Evolutionary conservation across 2,797 vertebrate genomes (phyloP), one percentile per base, ranked within the genome.

Genomic region (Acomys russatus): DNA sequence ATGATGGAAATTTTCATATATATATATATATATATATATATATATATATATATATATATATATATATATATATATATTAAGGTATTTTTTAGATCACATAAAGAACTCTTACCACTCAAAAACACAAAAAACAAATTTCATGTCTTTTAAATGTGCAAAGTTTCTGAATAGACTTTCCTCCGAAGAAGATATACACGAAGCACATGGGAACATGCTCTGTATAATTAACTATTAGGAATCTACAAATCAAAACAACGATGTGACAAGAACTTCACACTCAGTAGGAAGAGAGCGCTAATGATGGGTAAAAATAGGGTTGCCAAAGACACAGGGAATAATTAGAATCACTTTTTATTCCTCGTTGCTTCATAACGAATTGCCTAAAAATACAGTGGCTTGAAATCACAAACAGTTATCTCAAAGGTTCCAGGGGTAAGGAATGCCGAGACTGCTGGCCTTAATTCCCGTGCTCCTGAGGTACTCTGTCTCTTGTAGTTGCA

Each of bases 241-340:
- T 49, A 28, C 56, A 96, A 86, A 91, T 49, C 71, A 88, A 80
- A 93, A 84, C 23, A 59, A 68, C 79, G 63, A 30, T 78, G 44
- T 7, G 17, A 91, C 86, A 38, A 38, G 4, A 63, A 79, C 35
- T 87, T 84, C 23, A 71, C 17, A 76, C 9, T 64, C 54, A 70
- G 17, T 61, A 66, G 22, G 6, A 91, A 85, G 68, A 85, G 68
- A 38, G 28, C 44, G 61, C 9, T 7, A 84, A 83, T 11, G 59
- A n/a, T 6, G 14, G 23, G 12, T n/a, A 70, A 90, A 66, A n/a
- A 90, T 17, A 49, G 25, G 59, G 33, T 64, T 85, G 35, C 9
- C 10, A 1, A 88, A n/a, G 1, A 68, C 59, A 17, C 11, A 22
- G 18, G n/a, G 8, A 71, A 4, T 35, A 59, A 64, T 12, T 79